Evolutionary conservation across 2,797 vertebrate genomes (phyloP).

Genomic region (Periophthalmus magnuspinnatus): DNA sequence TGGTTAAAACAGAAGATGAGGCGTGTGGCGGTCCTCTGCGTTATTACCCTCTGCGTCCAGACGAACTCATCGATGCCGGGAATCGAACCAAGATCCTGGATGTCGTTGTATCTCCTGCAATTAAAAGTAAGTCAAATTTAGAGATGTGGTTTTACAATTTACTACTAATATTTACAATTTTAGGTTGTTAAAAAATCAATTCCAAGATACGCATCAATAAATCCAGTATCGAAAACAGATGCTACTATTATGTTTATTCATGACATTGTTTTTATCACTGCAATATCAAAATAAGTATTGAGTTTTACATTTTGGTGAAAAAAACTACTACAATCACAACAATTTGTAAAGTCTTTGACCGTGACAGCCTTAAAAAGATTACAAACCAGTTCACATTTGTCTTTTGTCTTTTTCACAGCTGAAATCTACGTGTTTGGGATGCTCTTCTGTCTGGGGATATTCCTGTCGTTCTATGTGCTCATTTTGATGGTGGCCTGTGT

Average conservation of each 20-base stretch:
- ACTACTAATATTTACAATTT: neutral
- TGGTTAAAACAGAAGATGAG: constrained; percentile 96
- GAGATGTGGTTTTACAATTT: neutral
- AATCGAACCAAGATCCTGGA: constrained; percentile 89
- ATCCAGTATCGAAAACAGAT: too few species aligned
- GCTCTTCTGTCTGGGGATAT: constrained; percentile 93
- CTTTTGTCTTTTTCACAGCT: constrained; percentile 66
- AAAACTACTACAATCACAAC: too few species aligned
- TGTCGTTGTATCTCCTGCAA: constrained; percentile 86
- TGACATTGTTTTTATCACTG: too few species aligned
- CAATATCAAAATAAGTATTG: too few species aligned
- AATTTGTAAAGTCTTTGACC: too few species aligned
- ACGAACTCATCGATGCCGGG: constrained; percentile 87
- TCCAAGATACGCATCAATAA: too few species aligned
- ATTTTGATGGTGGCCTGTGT: constrained; percentile 87
- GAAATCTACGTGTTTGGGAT: constrained; percentile 88
- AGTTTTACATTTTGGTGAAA: too few species aligned
- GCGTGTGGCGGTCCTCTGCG: constrained; percentile 88
- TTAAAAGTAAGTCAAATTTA: constrained; percentile 81
- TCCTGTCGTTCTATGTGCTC: constrained; percentile 92
- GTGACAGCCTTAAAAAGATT: too few species aligned
- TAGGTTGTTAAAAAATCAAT: neutral
- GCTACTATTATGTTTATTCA: too few species aligned
- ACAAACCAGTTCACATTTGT: neutral
- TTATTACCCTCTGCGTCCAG: constrained; percentile 87